Evolutionary conservation across 2,113 vertebrate species (phyloP).

Genomic region (Campylomormyrus numenius): DNA sequence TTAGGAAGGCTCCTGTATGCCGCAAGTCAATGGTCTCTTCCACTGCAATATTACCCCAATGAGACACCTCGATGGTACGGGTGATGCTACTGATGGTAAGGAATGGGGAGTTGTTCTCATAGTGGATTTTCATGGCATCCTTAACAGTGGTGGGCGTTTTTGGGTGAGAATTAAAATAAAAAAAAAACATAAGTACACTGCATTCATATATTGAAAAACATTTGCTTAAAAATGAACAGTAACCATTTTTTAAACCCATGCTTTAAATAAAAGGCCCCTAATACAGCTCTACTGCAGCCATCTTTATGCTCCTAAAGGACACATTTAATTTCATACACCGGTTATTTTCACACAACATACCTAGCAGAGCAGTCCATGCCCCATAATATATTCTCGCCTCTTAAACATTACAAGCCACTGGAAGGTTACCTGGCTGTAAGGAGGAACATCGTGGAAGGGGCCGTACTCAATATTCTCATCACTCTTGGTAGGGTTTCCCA

Average conservation of each 20-base stretch:
- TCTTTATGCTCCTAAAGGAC: not conserved
- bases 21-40: constrained; percentile 91
- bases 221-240: not conserved
- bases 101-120: constrained; percentile 96
- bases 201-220: not conserved
- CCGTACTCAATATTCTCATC: constrained; percentile 90
- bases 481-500: constrained; percentile 80
- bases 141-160: constrained; percentile 32
- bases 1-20: constrained; percentile 88
- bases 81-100: constrained; percentile 90
- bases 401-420: not conserved
- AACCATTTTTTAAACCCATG: not conserved
- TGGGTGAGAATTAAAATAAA: not conserved
- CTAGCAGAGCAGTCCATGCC: not conserved
- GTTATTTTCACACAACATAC: not conserved
- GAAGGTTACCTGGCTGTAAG: constrained; percentile 79
- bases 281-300: not conserved
- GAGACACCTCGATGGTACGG: constrained; percentile 88
- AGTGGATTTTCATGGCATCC: constrained; percentile 89
- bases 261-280: not conserved
- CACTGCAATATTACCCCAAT: constrained; percentile 97
- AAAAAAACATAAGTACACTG: not conserved
- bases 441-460: constrained; percentile 77
- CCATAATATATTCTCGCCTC: not conserved
- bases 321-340: not conserved